Evolutionary conservation across 64 coral and sea anemone species (phyloP).

Genomic region (Astreopora myriophthalma): DNA sequence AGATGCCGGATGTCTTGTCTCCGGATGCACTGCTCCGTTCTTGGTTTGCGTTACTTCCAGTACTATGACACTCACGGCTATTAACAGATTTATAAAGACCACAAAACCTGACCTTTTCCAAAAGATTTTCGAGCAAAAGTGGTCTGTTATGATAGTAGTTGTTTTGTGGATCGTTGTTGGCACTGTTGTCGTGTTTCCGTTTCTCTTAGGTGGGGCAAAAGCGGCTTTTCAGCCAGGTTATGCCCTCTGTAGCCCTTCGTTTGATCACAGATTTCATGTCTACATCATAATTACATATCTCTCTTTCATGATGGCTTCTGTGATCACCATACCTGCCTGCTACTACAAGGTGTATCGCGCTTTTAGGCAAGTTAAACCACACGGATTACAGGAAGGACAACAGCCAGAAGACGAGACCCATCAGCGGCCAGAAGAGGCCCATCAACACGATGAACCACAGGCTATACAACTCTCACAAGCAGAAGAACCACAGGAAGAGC

Average conservation of each 20-base stretch:
- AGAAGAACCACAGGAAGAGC: background rate
- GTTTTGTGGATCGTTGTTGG: background rate
- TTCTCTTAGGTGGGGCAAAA: background rate
- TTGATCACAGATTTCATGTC: background rate
- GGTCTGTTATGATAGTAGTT: background rate
- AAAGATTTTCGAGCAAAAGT: background rate
- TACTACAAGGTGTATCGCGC: background rate
- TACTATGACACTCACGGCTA: conserved; percentile 21
- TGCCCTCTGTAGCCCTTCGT: background rate
- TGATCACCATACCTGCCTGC: background rate
- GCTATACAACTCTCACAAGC: no score
- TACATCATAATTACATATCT: background rate
- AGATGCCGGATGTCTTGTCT: background rate
- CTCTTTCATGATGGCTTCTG: background rate
- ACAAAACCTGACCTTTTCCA: background rate
- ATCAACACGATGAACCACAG: background rate
- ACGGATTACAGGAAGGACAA: background rate
- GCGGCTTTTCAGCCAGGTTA: background rate
- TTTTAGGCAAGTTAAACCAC: background rate
- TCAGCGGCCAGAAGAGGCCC: background rate
- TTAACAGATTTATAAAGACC: background rate
- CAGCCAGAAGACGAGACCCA: background rate
- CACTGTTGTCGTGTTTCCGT: background rate
- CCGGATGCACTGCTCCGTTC: background rate
- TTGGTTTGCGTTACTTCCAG: background rate